Conservation (phyloP, 2,113 vertebrate species). For the Redunca redunca region DNA sequence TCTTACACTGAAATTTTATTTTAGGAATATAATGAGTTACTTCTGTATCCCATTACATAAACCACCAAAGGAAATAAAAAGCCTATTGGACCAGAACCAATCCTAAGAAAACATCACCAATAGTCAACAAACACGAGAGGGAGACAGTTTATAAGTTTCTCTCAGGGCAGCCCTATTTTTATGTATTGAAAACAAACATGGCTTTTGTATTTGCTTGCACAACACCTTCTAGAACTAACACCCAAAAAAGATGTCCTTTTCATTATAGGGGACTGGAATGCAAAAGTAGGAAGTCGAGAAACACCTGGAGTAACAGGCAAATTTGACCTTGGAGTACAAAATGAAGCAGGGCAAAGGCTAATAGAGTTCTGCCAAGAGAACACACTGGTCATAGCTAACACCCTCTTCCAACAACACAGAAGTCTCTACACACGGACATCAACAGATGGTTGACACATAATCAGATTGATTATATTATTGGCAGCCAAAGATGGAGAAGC, state of each 20-base stretch:
- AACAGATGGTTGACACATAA: neutral
- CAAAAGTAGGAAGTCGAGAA: neutral
- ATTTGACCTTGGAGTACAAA: neutral
- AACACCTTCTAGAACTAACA: neutral
- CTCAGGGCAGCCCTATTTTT: neutral
- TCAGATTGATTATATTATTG: neutral
- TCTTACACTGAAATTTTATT: neutral
- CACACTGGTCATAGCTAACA: neutral
- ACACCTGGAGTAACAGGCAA: neutral
- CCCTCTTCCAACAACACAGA: neutral
- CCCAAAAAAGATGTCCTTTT: neutral
- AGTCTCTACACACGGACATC: neutral
- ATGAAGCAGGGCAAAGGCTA: neutral
- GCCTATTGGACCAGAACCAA: neutral
- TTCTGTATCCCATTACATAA: neutral
- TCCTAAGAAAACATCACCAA: neutral
- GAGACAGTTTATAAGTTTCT: neutral
- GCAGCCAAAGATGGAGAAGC: neutral
- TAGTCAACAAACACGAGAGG: neutral
- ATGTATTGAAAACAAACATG: neutral
- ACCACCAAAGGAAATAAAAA: neutral
- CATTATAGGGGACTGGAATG: neutral
- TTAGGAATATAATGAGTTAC: constrained; percentile 3
- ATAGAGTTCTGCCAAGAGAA: neutral
- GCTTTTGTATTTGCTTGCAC: neutral